Evolutionary conservation across 2,888 invertebrate species (phyloP), one percentile per base, ranked within the genome.

Genomic region (Arge pagana): DNA sequence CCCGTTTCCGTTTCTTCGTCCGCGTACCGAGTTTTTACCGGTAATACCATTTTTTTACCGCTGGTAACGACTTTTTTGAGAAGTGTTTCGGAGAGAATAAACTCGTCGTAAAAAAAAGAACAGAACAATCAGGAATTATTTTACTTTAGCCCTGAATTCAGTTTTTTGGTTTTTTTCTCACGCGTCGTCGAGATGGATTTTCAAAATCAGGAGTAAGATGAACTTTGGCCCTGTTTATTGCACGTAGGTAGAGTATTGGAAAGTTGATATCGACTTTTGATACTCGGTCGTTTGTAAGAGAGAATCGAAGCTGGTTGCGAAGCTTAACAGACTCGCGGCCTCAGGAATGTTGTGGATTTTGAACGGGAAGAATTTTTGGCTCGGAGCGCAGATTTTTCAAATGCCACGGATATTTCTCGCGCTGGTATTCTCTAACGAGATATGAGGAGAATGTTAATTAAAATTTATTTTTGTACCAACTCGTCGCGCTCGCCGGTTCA

Each of bases 381-480:
- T 64, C 57, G 65, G 61, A 55, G 56, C 59, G 64, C 60, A 65
- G 64, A 68, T 68, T 67, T 70, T 66, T 66, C 54, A 63, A 60
- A 65, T 64, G 61, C 55, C 59, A 50, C 52, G 53, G 41, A 54
- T 52, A 55, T 54, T 37, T 39, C 6, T 16, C 28, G 33, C 35
- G 33, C 30, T 28, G 43, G 54, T 54, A 59, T 54, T 45, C 50
- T 48, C 24, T 36, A 54, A 50, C 57, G 61, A 66, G 67, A 72
- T 66, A 68, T 66, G 42, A 28, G 62, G 58, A 66, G 70, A 71
- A 72, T 71, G 67, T 72, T 72, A 71, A 71, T 72, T 72, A 68
- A 66, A 66, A 68, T 69, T 71, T 70, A 72, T 72, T 71, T 71
- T 31, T 16, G n/a, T 16, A 33, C 23, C 19, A 11, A 37, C 19